phyloP scores from a whole-genome alignment of 2,113 vertebrate genomes.

The Aegotheles bennettii region DNA sequence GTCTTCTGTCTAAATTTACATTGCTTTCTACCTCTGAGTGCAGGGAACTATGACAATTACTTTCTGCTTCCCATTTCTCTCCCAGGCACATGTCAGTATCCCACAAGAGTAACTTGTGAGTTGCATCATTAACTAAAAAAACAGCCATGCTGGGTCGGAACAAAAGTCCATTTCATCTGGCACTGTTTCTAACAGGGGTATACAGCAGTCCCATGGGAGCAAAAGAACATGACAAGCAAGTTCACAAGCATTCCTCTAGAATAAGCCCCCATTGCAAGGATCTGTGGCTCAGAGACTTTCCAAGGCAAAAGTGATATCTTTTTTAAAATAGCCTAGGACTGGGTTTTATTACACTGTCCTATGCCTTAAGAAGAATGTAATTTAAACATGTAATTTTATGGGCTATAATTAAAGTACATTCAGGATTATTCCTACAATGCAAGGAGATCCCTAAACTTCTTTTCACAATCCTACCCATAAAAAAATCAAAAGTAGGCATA shows the following conservation, averaged over 20 bases:
- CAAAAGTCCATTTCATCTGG: not conserved
- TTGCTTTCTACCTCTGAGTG: not conserved
- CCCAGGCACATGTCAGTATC: not conserved
- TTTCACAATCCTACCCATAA: not conserved
- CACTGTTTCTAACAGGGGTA: not conserved
- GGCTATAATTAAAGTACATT: not conserved
- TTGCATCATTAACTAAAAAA: not conserved
- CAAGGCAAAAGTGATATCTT: not conserved
- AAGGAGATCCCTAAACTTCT: not conserved
- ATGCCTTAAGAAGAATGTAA: not conserved
- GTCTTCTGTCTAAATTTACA: not conserved
- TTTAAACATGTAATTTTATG: not conserved
- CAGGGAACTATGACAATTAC: not conserved
- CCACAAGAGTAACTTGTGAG: rapidly evolving
- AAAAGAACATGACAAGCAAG: not conserved
- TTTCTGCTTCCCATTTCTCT: not conserved
- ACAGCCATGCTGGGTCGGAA: not conserved
- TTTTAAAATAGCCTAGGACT: not conserved
- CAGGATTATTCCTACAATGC: not conserved
- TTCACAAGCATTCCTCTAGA: rapidly evolving
- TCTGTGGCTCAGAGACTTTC: not conserved
- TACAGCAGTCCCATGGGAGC: not conserved
- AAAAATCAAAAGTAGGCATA: not conserved
- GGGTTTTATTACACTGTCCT: not conserved
- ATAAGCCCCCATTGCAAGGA: not conserved